Evolutionary conservation across 2,113 vertebrate species (phyloP).

Genomic region (Physeter macrocephalus): DNA sequence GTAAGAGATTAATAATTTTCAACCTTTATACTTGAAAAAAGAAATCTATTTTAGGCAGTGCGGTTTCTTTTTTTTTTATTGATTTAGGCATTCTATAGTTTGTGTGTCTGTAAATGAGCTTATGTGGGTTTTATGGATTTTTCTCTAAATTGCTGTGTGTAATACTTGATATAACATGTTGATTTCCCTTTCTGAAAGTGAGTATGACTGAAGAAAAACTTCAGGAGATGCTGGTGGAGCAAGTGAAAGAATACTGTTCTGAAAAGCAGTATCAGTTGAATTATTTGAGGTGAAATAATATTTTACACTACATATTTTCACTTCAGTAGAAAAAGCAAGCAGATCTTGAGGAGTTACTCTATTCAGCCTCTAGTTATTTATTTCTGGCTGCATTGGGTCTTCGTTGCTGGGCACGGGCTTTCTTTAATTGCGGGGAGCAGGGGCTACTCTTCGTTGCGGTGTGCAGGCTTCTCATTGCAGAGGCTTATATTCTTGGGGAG

Average conservation of each 20-base stretch:
- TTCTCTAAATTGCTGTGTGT: neutral
- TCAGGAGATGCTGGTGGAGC: neutral
- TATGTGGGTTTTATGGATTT: constrained; percentile 22
- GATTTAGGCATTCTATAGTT: constrained; percentile 12
- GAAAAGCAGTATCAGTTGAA: constrained; percentile 33
- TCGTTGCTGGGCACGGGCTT: too few relatives aligned
- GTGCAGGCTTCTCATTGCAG: too few relatives aligned
- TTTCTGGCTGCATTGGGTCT: neutral
- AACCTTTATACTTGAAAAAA: neutral
- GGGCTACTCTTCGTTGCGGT: too few relatives aligned
- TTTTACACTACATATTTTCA: constrained; percentile 24
- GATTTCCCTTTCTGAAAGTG: constrained; percentile 39
- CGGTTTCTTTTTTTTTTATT: neutral
- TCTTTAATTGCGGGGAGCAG: too few relatives aligned
- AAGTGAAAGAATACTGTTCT: constrained; percentile 12
- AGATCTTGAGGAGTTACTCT: neutral
- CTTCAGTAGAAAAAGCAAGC: constrained; percentile 13
- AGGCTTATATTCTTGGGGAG: too few relatives aligned
- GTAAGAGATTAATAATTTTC: constrained; percentile 76
- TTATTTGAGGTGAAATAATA: constrained; percentile 45
- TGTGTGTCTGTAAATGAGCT: neutral
- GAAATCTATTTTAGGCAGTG: neutral
- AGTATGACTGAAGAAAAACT: constrained; percentile 32
- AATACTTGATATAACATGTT: constrained; percentile 20
- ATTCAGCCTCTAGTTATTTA: neutral